Base-by-base conservation (phyloP, 2,797 vertebrate genomes). In the Periophthalmus magnuspinnatus region DNA sequence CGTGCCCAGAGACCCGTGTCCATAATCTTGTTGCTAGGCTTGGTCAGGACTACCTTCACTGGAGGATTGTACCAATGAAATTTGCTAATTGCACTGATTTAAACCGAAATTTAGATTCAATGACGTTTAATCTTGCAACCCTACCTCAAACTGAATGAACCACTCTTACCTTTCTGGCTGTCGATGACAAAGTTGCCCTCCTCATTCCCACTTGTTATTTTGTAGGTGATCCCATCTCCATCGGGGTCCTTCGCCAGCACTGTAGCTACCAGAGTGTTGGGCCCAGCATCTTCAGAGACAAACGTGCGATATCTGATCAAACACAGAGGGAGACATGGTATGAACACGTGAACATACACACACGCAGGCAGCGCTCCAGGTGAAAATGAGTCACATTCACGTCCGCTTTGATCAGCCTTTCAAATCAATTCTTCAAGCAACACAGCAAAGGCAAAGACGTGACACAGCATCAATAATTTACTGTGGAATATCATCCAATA, bases 151-250 rank as follows among this genome's bases (percentile, higher is more conserved):
- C 0, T 9, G 8, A 16, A 11, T 11, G 9, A 65, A 19, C 10
- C 10, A n/a, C 5, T 67, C 79, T 79, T 10, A 96, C 96, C 95
- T 95, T 95, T 96, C 78, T 95, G 94, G 72, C 85, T 93, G 89
- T 97, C 96, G 1, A 97, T 95, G 81, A 97, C 86, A 70, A 97
- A 97, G 86, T 96, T 96, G 56, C 94, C 94, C 65, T 95, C 92
- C 64, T 94, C 90, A 57, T 96, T 96, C 73, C 95, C 96, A 65
- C 92, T 90, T 3, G 90, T 75, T 81, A 97, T 96, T 72, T 86
- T 92, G 2, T 96, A 97, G 0, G 90, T 91, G 77, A 97, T 95
- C 5, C 91, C 93, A 21, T 97, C 96, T 8, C 96, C 95, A 71
- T 97, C 96, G 0, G 95, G 94, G 74, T 97, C 96, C 73, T 95